Conservation (phyloP, 2,797 vertebrate genomes). For the Sphaeramia orbicularis region DNA sequence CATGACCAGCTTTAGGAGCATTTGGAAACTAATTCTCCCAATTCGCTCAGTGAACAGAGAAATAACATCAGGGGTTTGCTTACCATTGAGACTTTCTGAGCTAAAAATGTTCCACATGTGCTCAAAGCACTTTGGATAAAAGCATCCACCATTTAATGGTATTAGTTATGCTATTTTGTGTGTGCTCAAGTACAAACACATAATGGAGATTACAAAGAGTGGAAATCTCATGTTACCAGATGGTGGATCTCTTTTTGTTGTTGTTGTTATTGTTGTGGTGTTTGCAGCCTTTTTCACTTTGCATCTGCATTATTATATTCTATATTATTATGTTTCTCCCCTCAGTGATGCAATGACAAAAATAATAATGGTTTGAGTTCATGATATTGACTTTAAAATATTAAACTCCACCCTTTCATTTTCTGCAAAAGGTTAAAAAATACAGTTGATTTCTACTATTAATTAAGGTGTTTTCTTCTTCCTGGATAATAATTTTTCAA, state of each 20-base stretch:
- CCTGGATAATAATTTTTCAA: too few species aligned
- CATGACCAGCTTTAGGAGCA: conserved; percentile 57
- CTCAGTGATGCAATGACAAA: too few species aligned
- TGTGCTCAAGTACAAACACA: background rate
- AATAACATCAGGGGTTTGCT: conserved; percentile 12
- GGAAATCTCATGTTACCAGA: conserved; percentile 15
- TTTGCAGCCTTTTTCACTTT: background rate
- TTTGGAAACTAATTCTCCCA: conserved; percentile 38
- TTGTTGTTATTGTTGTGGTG: background rate
- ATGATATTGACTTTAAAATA: too few species aligned
- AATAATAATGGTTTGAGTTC: too few species aligned
- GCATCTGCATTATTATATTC: background rate
- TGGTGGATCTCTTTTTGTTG: background rate
- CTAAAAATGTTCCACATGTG: conserved; percentile 30
- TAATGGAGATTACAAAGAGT: conserved; percentile 5
- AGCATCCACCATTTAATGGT: conserved; percentile 9
- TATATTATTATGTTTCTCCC: background rate
- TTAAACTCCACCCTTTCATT: too few species aligned
- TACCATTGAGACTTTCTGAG: conserved; percentile 16
- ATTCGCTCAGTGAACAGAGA: conserved; percentile 31
- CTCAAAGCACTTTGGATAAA: conserved; percentile 37
- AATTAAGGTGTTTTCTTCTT: too few species aligned
- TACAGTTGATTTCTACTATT: too few species aligned
- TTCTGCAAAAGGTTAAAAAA: too few species aligned
- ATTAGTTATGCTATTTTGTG: conserved; percentile 19